Percentiles rank a stretch among this genome's conserved stretches.
These are phyloP conservation scores for Sciaenops ocellatus DNA, from an alignment of 2,797 vertebrate genomes.

Conservation along the genomic window DNA sequence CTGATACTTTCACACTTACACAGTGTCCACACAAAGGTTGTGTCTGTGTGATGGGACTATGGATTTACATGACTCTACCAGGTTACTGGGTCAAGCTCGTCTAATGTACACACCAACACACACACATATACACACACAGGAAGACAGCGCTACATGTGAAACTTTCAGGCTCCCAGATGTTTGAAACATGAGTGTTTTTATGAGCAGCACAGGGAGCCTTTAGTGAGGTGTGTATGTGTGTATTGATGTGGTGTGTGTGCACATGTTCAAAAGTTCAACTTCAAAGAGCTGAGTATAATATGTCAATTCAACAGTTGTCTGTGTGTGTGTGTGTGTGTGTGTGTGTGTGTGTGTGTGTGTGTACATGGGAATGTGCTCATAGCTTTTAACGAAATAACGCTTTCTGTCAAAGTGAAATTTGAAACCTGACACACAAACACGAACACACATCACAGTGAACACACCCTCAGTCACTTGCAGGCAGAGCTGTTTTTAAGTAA, in stretches of 20 bases:
- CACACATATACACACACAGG: slow-evolving; percentile 55
- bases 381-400: slow-evolving; percentile 52
- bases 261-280: slow-evolving; percentile 71
- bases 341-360: slow-evolving; percentile 25
- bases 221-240: slow-evolving; percentile 41
- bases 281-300: slow-evolving; percentile 68
- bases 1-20: slow-evolving; percentile 15
- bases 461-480: slow-evolving; percentile 33
- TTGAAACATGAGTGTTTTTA: slow-evolving; percentile 80
- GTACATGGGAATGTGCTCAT: slow-evolving; percentile 34
- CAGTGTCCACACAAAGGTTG: slow-evolving; percentile 18
- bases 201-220: slow-evolving; percentile 68
- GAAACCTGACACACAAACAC: slow-evolving; percentile 23
- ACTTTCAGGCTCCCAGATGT: slow-evolving; percentile 81
- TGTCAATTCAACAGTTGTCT: slow-evolving; percentile 56
- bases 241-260: slow-evolving; percentile 43
- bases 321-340: slow-evolving; percentile 33
- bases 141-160: slow-evolving; percentile 54
- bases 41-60: slow-evolving; percentile 47
- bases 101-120: slow-evolving; percentile 54
- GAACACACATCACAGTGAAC: slow-evolving; percentile 30
- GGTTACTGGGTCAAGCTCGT: slow-evolving; percentile 44
- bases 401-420: slow-evolving; percentile 34
- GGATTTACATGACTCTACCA: slow-evolving; percentile 52
- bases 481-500: slow-evolving; percentile 37